phyloP scores from a whole-genome alignment of 1,140 invertebrate species.

The Nasonia vitripennis region DNA sequence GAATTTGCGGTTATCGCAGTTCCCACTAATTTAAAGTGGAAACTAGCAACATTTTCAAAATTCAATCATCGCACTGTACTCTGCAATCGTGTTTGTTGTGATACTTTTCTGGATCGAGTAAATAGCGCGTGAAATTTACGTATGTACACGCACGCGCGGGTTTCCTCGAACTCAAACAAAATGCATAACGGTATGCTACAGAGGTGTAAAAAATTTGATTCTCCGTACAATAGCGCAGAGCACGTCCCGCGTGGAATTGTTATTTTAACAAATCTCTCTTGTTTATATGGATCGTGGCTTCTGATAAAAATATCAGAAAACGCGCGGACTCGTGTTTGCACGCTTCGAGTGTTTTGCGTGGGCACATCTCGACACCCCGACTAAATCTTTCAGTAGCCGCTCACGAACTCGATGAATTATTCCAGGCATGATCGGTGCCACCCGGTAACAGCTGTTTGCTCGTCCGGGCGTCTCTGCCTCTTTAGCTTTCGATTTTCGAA shows the following conservation, averaged over 20 bases:
- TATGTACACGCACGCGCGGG: no score
- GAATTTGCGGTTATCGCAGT: no score
- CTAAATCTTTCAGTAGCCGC: background rate
- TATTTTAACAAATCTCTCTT: no score
- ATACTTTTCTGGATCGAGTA: background rate
- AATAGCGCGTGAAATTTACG: background rate
- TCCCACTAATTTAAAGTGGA: no score
- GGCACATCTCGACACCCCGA: background rate
- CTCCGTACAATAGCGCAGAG: background rate
- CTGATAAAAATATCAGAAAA: no score
- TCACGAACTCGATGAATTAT: background rate
- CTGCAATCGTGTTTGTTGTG: no score
- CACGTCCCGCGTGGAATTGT: no score
- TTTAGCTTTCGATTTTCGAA: background rate
- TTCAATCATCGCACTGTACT: no score
- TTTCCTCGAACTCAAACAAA: background rate
- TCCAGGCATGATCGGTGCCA: background rate
- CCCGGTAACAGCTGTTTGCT: background rate
- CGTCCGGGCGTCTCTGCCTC: background rate
- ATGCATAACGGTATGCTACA: background rate
- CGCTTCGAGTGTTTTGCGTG: background rate
- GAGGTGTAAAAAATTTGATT: no score
- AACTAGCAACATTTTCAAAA: no score
- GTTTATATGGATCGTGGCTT: no score
- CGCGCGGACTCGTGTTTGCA: no score